These are phyloP conservation scores for Rhodeus uyekii DNA, from an alignment of 2,797 vertebrate genomes.

Conservation along the genomic window DNA sequence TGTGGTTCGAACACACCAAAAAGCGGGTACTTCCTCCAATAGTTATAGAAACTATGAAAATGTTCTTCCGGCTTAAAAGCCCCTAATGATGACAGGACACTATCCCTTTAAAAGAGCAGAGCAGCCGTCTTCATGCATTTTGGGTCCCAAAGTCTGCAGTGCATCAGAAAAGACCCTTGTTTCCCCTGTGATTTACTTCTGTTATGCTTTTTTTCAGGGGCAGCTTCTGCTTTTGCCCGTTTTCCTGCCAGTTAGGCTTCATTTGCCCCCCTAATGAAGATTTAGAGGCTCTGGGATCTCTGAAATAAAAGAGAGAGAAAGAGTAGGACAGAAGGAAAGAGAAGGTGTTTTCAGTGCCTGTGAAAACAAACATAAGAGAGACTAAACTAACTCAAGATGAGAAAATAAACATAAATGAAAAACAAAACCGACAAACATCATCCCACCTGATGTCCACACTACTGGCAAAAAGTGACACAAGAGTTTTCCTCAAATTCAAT, in stretches of 20 bases:
- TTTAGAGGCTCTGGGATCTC: constrained; percentile 75
- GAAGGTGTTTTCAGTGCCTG: not conserved
- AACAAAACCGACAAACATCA: not conserved
- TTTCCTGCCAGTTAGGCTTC: constrained; percentile 79
- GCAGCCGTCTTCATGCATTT: constrained; percentile 13
- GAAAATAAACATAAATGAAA: not conserved
- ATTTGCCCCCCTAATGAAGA: constrained; percentile 83
- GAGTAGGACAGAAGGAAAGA: not conserved
- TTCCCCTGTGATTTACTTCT: constrained; percentile 56
- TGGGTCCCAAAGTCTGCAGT: constrained; percentile 42
- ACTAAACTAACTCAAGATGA: not conserved
- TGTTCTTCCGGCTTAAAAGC: not conserved
- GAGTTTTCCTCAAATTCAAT: not conserved
- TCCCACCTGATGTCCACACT: not conserved
- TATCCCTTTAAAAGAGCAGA: not conserved
- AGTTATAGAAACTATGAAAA: not conserved
- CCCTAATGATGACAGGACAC: not conserved
- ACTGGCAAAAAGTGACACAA: no score
- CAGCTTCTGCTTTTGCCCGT: constrained; percentile 80
- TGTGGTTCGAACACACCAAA: not conserved
- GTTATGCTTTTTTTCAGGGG: constrained; percentile 65
- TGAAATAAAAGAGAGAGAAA: constrained; percentile 59
- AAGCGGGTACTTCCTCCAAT: not conserved
- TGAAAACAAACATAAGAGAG: constrained; percentile 7
- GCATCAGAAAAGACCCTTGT: constrained; percentile 52